Evolutionary conservation across 2,888 invertebrate species (phyloP).

Genomic region (Subacronicta megacephala): DNA sequence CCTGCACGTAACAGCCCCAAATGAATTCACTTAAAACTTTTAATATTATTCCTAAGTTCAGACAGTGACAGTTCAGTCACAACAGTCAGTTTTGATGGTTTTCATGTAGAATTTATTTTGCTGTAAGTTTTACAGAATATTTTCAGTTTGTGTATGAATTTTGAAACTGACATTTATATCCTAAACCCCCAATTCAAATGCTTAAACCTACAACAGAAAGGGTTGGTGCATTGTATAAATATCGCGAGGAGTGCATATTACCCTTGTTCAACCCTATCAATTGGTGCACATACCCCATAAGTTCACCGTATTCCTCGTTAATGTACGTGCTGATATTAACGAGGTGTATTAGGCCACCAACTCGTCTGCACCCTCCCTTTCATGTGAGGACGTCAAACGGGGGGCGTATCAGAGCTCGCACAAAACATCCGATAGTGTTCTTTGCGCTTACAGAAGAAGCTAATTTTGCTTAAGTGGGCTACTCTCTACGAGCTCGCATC

Average conservation of each 20-base stretch:
- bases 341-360: conserved; percentile 72
- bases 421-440: conserved; percentile 88
- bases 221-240: conserved; percentile 4
- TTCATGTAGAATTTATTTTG: not conserved
- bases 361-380: conserved; percentile 71
- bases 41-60: conserved; percentile 13
- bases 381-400: conserved; percentile 80
- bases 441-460: conserved; percentile 86
- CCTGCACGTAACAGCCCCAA: conserved; percentile 1
- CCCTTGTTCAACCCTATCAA: conserved; percentile 33
- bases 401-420: conserved; percentile 78
- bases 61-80: too few species aligned
- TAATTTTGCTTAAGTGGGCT: conserved; percentile 89
- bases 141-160: conserved; percentile 17
- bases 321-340: conserved; percentile 58
- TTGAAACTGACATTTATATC: conserved; percentile 28
- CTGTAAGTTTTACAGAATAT: not conserved
- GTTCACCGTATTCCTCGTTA: conserved; percentile 38
- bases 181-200: conserved; percentile 35
- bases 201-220: conserved; percentile 16
- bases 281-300: conserved; percentile 23
- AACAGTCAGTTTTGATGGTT: conserved; percentile 16
- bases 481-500: conserved; percentile 71
- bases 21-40: conserved; percentile 29
- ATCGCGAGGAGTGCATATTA: conserved; percentile 4